Base-by-base conservation (phyloP, 1,140 invertebrate species). In the Plodia interpunctella region DNA sequence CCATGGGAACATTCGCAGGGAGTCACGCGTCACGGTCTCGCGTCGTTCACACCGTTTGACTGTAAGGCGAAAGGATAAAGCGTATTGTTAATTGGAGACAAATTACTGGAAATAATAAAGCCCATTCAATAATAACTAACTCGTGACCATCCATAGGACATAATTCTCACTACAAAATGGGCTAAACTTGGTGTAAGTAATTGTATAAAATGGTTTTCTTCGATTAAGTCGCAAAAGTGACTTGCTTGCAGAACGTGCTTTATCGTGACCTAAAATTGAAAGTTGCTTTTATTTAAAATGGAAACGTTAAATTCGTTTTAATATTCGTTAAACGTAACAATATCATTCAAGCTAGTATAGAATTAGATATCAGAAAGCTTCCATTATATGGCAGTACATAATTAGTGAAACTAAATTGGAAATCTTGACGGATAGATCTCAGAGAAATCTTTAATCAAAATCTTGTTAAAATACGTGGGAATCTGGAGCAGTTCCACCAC, bases 1-100 rank as follows among this genome's bases (percentile, higher is more conserved):
- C 70, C 76, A 69, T 80, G 78, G 76, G 78, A 80, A 78, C 68
- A 57, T 78, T 80, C 76, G 69, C 76, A 72, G 66, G 60, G 70
- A 71, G 78, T 80, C 69, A 68, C 71, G 75, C 73, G 51, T 67
- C 62, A 55, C 55, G 62, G 60, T 56, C 63, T 62, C 55, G 35
- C 35, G 52, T 30, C 20, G 49, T 28, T 49, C 56, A 49, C 56
- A 57, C 44, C 49, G 49, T 10, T 44, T 15, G 38, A 44, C 38
- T 44, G 10, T 9, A 32, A 32, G 30, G 38, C n/a, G 38, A 44
- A 44, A 44, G 38, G 38, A 44, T 44, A 17, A 44, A 15, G 38
- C 2, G 10, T 8, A 44, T 15, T 44, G 2, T 44, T 44, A 44
- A 44, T 17, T 44, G 38, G 38, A 10, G 30, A 44, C 38, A 10